A percentile compares a stretch with the other conserved stretches of the same genome.
These are phyloP conservation scores for Agrochola litura DNA, from an alignment of 2,888 invertebrate genomes.

Conservation along the genomic window DNA sequence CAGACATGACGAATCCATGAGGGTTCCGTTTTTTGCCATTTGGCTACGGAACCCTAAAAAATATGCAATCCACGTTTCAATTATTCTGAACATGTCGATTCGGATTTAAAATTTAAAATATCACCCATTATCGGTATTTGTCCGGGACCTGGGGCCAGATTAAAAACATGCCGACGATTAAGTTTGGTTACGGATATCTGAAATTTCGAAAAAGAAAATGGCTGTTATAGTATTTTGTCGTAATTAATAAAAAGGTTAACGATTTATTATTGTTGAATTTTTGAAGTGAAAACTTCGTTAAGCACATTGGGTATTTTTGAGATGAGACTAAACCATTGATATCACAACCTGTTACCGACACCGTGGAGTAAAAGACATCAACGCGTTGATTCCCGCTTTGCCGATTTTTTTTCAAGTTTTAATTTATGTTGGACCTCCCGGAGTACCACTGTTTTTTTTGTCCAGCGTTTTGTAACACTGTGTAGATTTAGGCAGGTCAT, in stretches of 20 bases:
- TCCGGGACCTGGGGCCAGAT: slow-evolving; percentile 41
- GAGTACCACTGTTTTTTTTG: not conserved
- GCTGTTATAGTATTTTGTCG: slow-evolving; percentile 33
- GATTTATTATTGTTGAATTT: not conserved
- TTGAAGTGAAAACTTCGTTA: not conserved
- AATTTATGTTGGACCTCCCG: no score
- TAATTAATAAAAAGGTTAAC: slow-evolving; percentile 12
- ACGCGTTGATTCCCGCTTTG: no score
- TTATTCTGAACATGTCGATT: slow-evolving; percentile 62
- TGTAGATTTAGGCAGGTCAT: not conserved
- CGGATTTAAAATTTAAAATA: slow-evolving; percentile 66
- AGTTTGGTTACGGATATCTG: slow-evolving; percentile 37
- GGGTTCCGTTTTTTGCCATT: no score
- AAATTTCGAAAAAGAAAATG: slow-evolving; percentile 32
- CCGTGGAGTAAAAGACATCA: no score
- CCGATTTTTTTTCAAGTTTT: no score
- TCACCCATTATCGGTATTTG: slow-evolving; percentile 47
- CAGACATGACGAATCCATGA: no score
- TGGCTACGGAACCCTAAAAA: no score
- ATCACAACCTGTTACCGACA: no score
- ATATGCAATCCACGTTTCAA: slow-evolving; percentile 62
- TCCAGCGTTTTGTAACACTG: not conserved
- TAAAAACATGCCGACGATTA: slow-evolving; percentile 50
- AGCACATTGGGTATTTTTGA: no score
- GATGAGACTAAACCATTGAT: no score